Evolutionary conservation across 2,113 vertebrate species (phyloP).

Genomic region (Lepus americanus): DNA sequence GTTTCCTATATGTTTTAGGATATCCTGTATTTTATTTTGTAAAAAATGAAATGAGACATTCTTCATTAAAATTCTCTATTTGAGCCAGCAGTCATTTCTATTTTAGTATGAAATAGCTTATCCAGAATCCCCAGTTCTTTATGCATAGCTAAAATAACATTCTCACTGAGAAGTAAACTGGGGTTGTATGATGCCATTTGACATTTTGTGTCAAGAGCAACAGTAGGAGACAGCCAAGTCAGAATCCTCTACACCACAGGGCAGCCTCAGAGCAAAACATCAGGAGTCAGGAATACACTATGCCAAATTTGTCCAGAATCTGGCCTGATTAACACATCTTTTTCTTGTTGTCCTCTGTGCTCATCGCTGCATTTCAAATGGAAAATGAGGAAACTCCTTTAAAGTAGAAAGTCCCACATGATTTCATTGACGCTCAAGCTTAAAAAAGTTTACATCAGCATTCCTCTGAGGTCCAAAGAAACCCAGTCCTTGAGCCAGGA

Average conservation of each 20-base stretch:
- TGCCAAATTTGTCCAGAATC: neutral
- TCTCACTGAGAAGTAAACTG: neutral
- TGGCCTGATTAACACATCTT: neutral
- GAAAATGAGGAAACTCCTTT: constrained; percentile 33
- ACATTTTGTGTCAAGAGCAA: neutral
- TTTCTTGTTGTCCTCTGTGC: neutral
- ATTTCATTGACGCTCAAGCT: neutral
- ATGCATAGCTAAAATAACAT: neutral
- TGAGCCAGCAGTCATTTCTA: neutral
- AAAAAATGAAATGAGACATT: neutral
- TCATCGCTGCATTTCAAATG: neutral
- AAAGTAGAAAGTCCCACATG: neutral
- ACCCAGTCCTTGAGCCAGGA: neutral
- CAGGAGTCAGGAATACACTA: neutral
- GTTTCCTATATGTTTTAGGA: neutral
- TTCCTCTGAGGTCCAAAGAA: neutral
- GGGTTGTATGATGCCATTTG: fast-evolving
- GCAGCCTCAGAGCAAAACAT: neutral
- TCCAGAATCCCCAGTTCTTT: neutral
- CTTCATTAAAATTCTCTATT: neutral
- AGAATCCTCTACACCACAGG: neutral
- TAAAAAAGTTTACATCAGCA: constrained; percentile 17
- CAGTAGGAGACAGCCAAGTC: neutral
- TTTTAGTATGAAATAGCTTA: neutral
- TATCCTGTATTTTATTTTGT: neutral